Base-by-base conservation (phyloP, 2,797 vertebrate species). In the Oreochromis mossambicus region DNA sequence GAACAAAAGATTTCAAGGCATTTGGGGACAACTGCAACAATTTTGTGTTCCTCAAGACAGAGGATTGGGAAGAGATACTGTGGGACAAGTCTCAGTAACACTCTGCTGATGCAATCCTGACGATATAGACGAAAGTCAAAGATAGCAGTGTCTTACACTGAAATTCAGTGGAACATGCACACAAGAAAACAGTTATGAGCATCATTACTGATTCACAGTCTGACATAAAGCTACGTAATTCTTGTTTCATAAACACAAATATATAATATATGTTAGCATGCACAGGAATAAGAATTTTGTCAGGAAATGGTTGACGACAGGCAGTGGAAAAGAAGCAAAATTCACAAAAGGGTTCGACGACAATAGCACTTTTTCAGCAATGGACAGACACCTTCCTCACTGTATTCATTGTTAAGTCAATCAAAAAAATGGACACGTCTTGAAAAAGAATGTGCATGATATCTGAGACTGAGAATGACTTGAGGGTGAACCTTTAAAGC, bases 41-140 rank as follows among this genome's bases (percentile, higher is more conserved):
- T 83, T 77, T 63, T 56, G 34, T 56, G 58, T 82, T 91, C 68
- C 58, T 91, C 29, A 58, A 90, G 78, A 82, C 41, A 24, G 83
- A 75, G 19, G 56, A 79, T 54, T 43, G 82, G 78, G 51, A 81
- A 66, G 56, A 89, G 81, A 76, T 78, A 63, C 79, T 81, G 48
- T 43, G 82, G 77, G 81, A 84, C 24, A 17, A 77, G 77, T 81
- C 86, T 87, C 63, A 79, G 54, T 79, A 88, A 82, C 55, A 79
- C 79, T 88, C 29, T 55, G 83, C 88, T 95, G 94, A 95, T 94
- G 94, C 91, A 95, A 95, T 50, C 36, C 89, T 94, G 94, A 95
- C 54, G 92, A 91, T 84, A 94, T 3, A 89, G 81, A 84, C 1
- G 92, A 86, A 95, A 95, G 88, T 56, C 88, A 88, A 48, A 81